Evolutionary conservation across 2,888 invertebrate genomes (phyloP).

Genomic region (Heliconius erato): DNA sequence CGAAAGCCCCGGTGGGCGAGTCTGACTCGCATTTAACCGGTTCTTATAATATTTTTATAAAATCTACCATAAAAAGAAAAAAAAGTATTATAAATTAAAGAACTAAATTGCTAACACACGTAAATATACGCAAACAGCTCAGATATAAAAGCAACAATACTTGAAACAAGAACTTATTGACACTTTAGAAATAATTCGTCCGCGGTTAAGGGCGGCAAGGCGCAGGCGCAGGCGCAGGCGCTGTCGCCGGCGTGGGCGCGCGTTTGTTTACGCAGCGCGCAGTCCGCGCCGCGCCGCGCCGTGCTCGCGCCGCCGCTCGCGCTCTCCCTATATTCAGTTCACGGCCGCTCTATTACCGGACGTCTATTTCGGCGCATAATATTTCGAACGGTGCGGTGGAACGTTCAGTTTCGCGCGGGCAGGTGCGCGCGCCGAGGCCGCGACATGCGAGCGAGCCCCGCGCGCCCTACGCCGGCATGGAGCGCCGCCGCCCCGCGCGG

Average conservation of each 20-base stretch:
- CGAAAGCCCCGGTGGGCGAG: too few relatives aligned
- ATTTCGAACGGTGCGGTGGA: slow-evolving; percentile 76
- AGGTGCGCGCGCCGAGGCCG: slow-evolving; percentile 76
- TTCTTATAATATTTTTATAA: not conserved
- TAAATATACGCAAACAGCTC: not conserved
- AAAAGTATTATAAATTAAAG: not conserved
- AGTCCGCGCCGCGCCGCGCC: slow-evolving; percentile 58
- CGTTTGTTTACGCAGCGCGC: slow-evolving; percentile 61
- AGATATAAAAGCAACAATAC: not conserved
- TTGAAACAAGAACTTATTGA: not conserved
- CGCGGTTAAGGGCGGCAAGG: slow-evolving; percentile 65
- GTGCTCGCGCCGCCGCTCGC: slow-evolving; percentile 66
- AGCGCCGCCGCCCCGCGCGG: slow-evolving; percentile 73
- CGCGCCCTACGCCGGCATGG: slow-evolving; percentile 62
- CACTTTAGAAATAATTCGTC: slow-evolving; percentile 51
- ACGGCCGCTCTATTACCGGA: slow-evolving; percentile 83
- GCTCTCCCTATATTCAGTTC: slow-evolving; percentile 81
- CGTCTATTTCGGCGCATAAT: slow-evolving; percentile 83
- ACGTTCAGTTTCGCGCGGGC: slow-evolving; percentile 79
- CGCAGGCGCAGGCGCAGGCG: slow-evolving; percentile 51
- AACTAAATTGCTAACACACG: not conserved
- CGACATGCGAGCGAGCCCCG: slow-evolving; percentile 58
- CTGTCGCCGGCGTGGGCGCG: slow-evolving; percentile 65
- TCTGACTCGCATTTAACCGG: too few relatives aligned
- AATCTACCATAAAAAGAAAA: not conserved